Conservation (phyloP, 2,888 invertebrate genomes). For the Nymphalis urticae region DNA sequence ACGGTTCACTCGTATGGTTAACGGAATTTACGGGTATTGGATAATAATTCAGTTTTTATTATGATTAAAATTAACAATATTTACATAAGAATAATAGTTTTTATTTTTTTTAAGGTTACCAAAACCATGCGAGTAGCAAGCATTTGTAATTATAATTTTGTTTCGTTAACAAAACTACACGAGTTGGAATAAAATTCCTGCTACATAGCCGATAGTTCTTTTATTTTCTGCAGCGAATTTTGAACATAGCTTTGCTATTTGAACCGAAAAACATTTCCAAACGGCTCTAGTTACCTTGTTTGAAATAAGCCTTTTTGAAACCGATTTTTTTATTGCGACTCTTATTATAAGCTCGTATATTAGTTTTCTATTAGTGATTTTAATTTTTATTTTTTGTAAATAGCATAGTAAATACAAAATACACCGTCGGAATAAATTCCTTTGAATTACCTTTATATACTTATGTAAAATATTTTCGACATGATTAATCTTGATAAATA, state of each 20-base stretch:
- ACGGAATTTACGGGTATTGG: conserved; percentile 21
- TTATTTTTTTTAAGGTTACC: no score
- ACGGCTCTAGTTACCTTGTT: not conserved
- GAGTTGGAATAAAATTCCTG: not conserved
- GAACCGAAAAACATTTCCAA: conserved; percentile 1
- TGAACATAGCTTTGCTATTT: conserved; percentile 3
- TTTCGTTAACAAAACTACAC: not conserved
- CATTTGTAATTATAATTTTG: not conserved
- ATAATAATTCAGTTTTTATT: conserved; percentile 17
- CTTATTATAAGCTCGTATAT: no score
- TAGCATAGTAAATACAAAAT: no score
- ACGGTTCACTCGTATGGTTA: conserved; percentile 7
- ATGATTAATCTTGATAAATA: no score
- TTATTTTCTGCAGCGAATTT: conserved; percentile 1
- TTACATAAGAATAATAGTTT: not conserved
- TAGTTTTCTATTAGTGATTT: no score
- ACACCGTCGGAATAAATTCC: no score
- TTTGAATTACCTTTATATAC: no score
- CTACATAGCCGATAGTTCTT: not conserved
- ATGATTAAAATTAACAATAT: not conserved
- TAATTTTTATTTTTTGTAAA: no score
- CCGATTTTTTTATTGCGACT: no score
- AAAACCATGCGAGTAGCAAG: not conserved
- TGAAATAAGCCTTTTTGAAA: no score
- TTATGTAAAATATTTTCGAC: no score